Evolutionary conservation across 2,888 invertebrate genomes (phyloP).

Genomic region (Tetragonula carbonaria): DNA sequence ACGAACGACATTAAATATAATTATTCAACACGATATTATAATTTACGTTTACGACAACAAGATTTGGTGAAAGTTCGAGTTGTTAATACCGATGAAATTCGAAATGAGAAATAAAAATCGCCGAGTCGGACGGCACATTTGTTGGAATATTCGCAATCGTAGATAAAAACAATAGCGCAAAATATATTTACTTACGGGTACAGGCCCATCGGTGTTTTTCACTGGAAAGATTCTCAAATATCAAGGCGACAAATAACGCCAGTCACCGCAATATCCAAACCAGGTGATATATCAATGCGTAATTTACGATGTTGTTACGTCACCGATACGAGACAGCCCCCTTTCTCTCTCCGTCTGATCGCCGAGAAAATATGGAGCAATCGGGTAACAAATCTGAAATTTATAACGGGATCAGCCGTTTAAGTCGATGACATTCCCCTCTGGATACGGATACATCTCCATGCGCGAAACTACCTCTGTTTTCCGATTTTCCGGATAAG

Average conservation of each 20-base stretch:
- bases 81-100: neutral
- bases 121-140: neutral
- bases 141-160: constrained; percentile 12
- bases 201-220: constrained; percentile 26
- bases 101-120: neutral
- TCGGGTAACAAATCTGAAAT: constrained; percentile 68
- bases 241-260: constrained; percentile 60
- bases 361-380: constrained; percentile 54
- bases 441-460: constrained; percentile 12
- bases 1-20: too few species aligned
- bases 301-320: constrained; percentile 60
- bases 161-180: neutral
- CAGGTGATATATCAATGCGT: constrained; percentile 58
- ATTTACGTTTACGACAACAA: neutral
- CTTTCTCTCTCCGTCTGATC: constrained; percentile 28
- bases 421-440: constrained; percentile 52
- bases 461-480: neutral
- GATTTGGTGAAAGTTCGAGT: neutral
- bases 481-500: neutral
- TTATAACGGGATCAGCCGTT: constrained; percentile 72
- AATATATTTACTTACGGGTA: constrained; percentile 17
- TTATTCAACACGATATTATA: too few species aligned
- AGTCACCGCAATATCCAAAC: constrained; percentile 54
- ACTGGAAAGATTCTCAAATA: constrained; percentile 42
- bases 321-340: constrained; percentile 45